Evolutionary conservation across 2,888 invertebrate species (phyloP), one percentile per base, ranked within the genome.

Genomic region (Scelioninae gen. 1): DNA sequence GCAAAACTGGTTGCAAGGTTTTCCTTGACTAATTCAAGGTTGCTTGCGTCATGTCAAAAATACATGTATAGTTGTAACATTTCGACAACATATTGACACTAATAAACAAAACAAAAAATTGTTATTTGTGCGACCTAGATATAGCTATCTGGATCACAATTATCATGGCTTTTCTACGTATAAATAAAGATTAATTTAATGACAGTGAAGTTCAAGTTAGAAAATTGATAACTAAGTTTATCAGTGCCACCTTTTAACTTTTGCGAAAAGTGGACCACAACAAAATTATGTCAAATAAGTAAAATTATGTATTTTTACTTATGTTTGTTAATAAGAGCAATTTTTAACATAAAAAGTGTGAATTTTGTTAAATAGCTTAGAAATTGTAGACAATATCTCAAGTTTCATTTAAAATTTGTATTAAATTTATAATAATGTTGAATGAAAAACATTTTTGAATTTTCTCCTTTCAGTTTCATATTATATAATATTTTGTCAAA

Each of bases 91-190:
- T 49, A 29, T 0, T 34, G 40, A 32, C 56, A 29, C 7, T 34
- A 47, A 23, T 5, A 29, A 63, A 13, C 29, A 32, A 4, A 6
- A 40, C 51, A 62, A 66, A 69, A 77, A 69, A 69, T 49, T 63
- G 65, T 72, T 72, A 66, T 72, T 71, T 49, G 11, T 43, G 47
- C 60, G 72, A 79, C 79, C 79, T 66, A 68, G 47, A 74, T 80
- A 53, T 53, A 56, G 63, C 63, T 74, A 80, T 80, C 80, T 31
- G 32, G 40, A 55, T 62, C 65, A 51, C 34, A 74, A 74, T 74
- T 68, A 74, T 74, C 66, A 72, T 58, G 49, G 34, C 31, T 71
- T 63, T 72, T 51, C 78, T 72, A 58, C 65, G 40, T 56, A 47
- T 9, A 32, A 38, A 10, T 29, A 5, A 32, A 69, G 78, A 71